These are phyloP conservation scores for Anadara kagoshimensis DNA, from an alignment of 1,140 invertebrate species.

Conservation along the genomic window DNA sequence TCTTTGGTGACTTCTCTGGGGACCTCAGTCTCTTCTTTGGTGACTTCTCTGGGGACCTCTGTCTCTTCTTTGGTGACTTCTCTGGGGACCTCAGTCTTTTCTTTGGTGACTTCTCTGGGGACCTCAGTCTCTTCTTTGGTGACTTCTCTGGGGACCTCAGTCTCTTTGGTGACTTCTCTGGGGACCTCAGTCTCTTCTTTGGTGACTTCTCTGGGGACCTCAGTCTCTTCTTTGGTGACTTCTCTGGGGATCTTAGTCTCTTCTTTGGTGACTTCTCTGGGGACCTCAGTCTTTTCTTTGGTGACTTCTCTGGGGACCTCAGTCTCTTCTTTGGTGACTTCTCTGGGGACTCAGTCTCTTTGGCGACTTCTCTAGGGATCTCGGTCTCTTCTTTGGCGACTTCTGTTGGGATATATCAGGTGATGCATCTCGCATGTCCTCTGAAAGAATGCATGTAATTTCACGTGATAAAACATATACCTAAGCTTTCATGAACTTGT, in stretches of 20 bases:
- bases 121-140: conserved; percentile 4
- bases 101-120: conserved; percentile 7
- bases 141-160: conserved; percentile 1
- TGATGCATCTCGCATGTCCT: conserved; percentile 11
- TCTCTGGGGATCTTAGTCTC: conserved; percentile 14
- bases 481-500: conserved; percentile 2
- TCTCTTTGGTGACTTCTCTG: too few species aligned
- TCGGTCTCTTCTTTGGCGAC: conserved; percentile 9
- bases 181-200: conserved; percentile 1
- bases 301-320: conserved; percentile 6
- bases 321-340: conserved; percentile 8
- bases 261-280: conserved; percentile 10
- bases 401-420: conserved; percentile 8
- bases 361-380: conserved; percentile 1
- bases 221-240: conserved; percentile 5
- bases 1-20: conserved; percentile 11
- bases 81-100: conserved; percentile 4
- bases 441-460: background rate
- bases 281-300: background rate
- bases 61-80: conserved; percentile 10
- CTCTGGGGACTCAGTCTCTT: background rate
- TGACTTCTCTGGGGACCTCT: conserved; percentile 4
- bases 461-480: conserved; percentile 6
- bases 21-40: conserved; percentile 7
- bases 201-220: conserved; percentile 3